Evolutionary conservation across 2,888 invertebrate genomes (phyloP).

Genomic region (Lordiphosa fenestrarum): DNA sequence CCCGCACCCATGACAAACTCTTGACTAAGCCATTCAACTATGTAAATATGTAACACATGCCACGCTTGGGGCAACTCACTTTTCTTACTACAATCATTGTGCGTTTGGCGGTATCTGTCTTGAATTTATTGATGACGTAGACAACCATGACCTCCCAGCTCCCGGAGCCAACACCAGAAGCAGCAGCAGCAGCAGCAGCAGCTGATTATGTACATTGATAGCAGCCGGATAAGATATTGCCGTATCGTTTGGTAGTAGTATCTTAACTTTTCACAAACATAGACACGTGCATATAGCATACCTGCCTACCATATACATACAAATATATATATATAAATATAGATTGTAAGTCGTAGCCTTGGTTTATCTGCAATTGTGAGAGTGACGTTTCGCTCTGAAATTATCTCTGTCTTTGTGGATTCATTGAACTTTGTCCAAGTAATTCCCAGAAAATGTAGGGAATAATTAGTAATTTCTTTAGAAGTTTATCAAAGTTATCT

Average conservation of each 20-base stretch:
- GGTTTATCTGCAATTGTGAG: slow-evolving; percentile 38
- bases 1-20: slow-evolving; percentile 34
- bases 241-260: slow-evolving; percentile 57
- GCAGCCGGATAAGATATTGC: slow-evolving; percentile 71
- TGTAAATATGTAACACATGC: slow-evolving; percentile 44
- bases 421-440: slow-evolving; percentile 54
- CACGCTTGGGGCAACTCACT: slow-evolving; percentile 15
- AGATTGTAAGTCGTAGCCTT: slow-evolving; percentile 43
- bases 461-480: neutral
- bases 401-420: slow-evolving; percentile 46
- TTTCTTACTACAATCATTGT: slow-evolving; percentile 37
- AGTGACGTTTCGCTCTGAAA: slow-evolving; percentile 53
- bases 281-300: slow-evolving; percentile 57
- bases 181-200: slow-evolving; percentile 24
- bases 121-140: slow-evolving; percentile 58
- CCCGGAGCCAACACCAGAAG: slow-evolving; percentile 25
- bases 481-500: neutral
- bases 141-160: slow-evolving; percentile 51
- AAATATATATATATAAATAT: slow-evolving; percentile 12
- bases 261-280: slow-evolving; percentile 68
- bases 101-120: neutral
- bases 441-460: slow-evolving; percentile 1
- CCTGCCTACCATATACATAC: slow-evolving; percentile 38
- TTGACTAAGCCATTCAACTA: slow-evolving; percentile 34
- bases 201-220: slow-evolving; percentile 69